These are phyloP conservation scores for Nibea albiflora DNA, from an alignment of 2,113 vertebrate species.

Conservation along the genomic window DNA sequence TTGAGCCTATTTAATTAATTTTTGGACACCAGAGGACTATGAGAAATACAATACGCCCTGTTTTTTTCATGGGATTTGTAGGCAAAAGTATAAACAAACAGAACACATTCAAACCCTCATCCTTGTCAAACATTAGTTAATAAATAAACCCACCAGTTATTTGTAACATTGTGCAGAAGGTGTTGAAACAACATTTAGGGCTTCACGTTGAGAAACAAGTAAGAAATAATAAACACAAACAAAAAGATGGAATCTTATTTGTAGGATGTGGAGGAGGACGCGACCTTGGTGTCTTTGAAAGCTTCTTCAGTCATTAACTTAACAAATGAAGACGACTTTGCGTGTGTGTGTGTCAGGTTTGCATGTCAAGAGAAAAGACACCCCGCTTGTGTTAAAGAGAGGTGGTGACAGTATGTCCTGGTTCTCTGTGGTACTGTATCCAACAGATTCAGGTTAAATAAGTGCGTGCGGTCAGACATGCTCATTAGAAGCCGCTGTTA, in stretches of 20 bases:
- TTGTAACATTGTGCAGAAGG: background rate
- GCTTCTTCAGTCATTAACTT: background rate
- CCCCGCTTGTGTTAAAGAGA: background rate
- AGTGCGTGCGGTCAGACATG: background rate
- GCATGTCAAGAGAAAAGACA: background rate
- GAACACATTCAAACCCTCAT: no score
- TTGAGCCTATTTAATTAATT: no score
- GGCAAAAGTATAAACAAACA: no score
- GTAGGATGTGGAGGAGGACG: background rate
- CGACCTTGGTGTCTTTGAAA: background rate
- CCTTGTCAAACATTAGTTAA: background rate
- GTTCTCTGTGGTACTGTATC: background rate
- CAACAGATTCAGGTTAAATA: constrained; percentile 11
- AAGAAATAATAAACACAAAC: background rate
- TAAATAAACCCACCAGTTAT: background rate
- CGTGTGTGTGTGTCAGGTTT: background rate
- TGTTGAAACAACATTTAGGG: background rate
- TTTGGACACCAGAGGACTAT: no score
- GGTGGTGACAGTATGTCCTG: background rate
- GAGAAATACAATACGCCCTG: no score
- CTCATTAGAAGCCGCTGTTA: constrained; percentile 8
- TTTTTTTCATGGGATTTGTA: no score
- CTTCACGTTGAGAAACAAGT: background rate
- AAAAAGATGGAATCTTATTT: background rate
- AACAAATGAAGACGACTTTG: constrained; percentile 20